Percentiles rank a stretch among this genome's conserved stretches.
Evolutionary conservation across 35 echinoderm and acorn worm genomes (phyloP).

Genomic region (Chiridota heheva): DNA sequence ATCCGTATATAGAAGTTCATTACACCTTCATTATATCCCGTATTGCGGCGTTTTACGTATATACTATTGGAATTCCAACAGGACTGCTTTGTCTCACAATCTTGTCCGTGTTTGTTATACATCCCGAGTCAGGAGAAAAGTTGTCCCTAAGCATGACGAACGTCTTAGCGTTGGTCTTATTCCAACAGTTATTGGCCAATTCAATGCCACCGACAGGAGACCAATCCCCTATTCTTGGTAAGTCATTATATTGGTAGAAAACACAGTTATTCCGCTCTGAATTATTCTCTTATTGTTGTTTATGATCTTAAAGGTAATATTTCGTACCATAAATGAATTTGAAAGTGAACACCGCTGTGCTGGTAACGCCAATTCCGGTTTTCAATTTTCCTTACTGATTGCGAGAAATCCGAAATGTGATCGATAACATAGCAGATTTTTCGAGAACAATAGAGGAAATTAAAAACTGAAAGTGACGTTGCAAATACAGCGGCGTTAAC

Average conservation of each 20-base stretch:
- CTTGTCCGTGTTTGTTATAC: constrained; percentile 20
- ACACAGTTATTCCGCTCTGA: background rate
- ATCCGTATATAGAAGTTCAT: constrained; percentile 11
- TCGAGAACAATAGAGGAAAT: too few species aligned
- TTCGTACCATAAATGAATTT: too few species aligned
- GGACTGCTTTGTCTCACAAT: constrained; percentile 4
- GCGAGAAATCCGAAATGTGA: too few species aligned
- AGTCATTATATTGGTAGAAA: background rate
- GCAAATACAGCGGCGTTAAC: too few species aligned
- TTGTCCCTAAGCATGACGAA: constrained; percentile 43
- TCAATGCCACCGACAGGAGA: constrained; percentile 32
- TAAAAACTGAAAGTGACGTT: too few species aligned
- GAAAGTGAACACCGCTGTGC: too few species aligned
- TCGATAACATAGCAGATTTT: too few species aligned
- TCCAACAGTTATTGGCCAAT: constrained; percentile 26
- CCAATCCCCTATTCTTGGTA: constrained; percentile 64
- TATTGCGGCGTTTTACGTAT: background rate
- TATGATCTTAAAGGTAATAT: too few species aligned
- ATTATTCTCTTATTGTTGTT: too few species aligned
- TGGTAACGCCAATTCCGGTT: too few species aligned
- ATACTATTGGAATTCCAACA: constrained; percentile 18
- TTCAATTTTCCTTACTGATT: too few species aligned
- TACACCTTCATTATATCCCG: constrained; percentile 13
- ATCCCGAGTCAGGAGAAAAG: constrained; percentile 51
- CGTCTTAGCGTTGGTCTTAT: constrained; percentile 37